A percentile compares a stretch with the other conserved stretches of the same genome.
These are phyloP conservation scores for Charina bottae DNA, from an alignment of 2,113 vertebrate genomes.

Conservation along the genomic window DNA sequence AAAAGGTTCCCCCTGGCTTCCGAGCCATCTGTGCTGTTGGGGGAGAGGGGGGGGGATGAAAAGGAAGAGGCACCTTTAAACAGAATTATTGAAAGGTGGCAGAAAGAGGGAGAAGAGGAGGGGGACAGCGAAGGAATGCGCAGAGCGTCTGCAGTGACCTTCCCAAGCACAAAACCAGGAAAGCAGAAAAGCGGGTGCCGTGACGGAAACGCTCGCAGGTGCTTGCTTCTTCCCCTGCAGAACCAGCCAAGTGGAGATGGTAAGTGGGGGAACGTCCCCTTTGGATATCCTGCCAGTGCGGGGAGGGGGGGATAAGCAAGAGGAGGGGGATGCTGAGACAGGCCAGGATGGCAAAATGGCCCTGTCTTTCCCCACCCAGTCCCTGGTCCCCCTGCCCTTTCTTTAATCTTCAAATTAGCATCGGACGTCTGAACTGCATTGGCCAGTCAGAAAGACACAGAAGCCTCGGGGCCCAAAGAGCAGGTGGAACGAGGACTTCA, in stretches of 20 bases:
- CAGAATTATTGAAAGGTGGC: neutral
- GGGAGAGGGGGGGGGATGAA: neutral
- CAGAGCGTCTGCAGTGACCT: conserved; percentile 19
- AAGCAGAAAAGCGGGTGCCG: neutral
- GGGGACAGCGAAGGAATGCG: neutral
- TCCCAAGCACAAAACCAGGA: neutral
- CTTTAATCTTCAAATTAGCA: too few relatives aligned
- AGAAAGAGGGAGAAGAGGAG: neutral
- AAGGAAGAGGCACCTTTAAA: conserved; percentile 18
- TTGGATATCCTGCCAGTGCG: neutral
- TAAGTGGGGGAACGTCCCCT: neutral
- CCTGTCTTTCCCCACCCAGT: too few relatives aligned
- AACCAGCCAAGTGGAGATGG: neutral
- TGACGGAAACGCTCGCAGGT: neutral
- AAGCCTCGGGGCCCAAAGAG: too few relatives aligned
- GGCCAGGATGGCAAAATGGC: too few relatives aligned
- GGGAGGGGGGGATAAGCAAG: too few relatives aligned
- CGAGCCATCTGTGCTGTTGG: neutral
- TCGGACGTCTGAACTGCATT: too few relatives aligned
- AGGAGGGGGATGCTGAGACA: too few relatives aligned
- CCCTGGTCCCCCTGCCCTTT: too few relatives aligned
- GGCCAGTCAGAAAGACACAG: too few relatives aligned
- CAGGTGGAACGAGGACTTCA: too few relatives aligned
- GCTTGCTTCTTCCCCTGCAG: neutral
- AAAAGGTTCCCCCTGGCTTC: neutral